Percentiles rank a stretch among this genome's conserved stretches.
Conservation (phyloP, 2,888 invertebrate species). For the Parascotia fuliginaria region DNA sequence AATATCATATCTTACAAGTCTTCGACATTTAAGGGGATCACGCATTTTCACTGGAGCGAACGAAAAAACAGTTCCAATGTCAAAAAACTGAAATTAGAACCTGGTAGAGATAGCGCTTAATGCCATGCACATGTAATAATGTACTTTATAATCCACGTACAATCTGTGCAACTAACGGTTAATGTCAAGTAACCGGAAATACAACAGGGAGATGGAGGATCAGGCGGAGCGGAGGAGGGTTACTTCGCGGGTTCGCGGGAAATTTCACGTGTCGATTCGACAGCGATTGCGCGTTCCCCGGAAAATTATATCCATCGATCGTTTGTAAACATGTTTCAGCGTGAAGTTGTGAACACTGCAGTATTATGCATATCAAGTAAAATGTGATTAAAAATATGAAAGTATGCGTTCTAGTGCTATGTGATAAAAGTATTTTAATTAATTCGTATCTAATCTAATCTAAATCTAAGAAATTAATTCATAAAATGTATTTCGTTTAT, state of each 20-base stretch:
- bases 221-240: slow-evolving; percentile 15
- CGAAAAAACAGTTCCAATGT: no score
- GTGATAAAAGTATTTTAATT: neutral
- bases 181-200: slow-evolving; percentile 25
- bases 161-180: no score
- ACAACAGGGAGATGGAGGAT: neutral
- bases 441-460: no score
- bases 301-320: slow-evolving; percentile 51
- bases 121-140: no score
- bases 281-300: slow-evolving; percentile 52
- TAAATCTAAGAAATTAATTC: slow-evolving; percentile 7
- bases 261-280: slow-evolving; percentile 36
- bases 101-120: no score
- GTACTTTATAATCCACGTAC: no score
- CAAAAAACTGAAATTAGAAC: no score
- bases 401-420: neutral
- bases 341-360: slow-evolving; percentile 13
- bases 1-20: no score
- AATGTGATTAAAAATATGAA: slow-evolving; percentile 9
- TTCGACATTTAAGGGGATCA: no score
- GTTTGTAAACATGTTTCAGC: slow-evolving; percentile 24
- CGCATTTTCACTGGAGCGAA: no score
- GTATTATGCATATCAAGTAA: slow-evolving; percentile 27
- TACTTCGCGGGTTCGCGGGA: slow-evolving; percentile 30
- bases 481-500: slow-evolving; percentile 11